A percentile compares a stretch with the other conserved stretches of the same genome.
Evolutionary conservation across 2,888 invertebrate genomes (phyloP).

Genomic region (Tanytarsus gracilentus): DNA sequence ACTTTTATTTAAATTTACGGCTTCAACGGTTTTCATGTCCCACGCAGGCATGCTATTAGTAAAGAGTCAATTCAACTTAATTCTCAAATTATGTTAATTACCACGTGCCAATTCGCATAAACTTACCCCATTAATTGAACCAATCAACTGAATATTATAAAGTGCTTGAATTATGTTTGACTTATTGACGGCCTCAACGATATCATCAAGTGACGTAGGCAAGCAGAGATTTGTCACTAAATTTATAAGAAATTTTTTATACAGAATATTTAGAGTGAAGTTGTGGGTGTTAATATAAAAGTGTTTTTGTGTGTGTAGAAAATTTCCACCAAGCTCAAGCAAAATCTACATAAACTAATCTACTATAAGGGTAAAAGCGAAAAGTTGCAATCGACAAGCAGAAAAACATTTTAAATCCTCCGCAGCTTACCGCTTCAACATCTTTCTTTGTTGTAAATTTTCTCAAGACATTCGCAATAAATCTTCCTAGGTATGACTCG

Average conservation of each 20-base stretch:
- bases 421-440: conserved; percentile 43
- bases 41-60: not conserved
- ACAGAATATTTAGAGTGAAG: not conserved
- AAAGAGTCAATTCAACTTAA: not conserved
- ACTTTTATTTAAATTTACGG: too few relatives aligned
- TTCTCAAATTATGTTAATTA: not conserved
- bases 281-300: not conserved
- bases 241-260: not conserved
- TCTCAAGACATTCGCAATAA: conserved; percentile 44
- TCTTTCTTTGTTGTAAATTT: conserved; percentile 44
- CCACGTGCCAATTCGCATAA: not conserved
- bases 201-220: conserved; percentile 30
- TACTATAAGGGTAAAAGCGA: not conserved
- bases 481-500: conserved; percentile 42
- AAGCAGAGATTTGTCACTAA: conserved; percentile 32
- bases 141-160: conserved; percentile 32
- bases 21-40: too few relatives aligned
- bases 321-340: not conserved
- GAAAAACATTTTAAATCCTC: too few relatives aligned
- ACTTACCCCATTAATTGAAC: conserved; percentile 35
- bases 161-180: conserved; percentile 30
- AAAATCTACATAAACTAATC: not conserved
- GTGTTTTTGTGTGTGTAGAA: not conserved
- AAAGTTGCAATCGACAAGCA: not conserved
- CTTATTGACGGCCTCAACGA: conserved; percentile 30